Percentiles rank a stretch among this genome's conserved stretches.
These are phyloP conservation scores for Nerophis ophidion DNA, from an alignment of 2,113 vertebrate species.

Conservation along the genomic window DNA sequence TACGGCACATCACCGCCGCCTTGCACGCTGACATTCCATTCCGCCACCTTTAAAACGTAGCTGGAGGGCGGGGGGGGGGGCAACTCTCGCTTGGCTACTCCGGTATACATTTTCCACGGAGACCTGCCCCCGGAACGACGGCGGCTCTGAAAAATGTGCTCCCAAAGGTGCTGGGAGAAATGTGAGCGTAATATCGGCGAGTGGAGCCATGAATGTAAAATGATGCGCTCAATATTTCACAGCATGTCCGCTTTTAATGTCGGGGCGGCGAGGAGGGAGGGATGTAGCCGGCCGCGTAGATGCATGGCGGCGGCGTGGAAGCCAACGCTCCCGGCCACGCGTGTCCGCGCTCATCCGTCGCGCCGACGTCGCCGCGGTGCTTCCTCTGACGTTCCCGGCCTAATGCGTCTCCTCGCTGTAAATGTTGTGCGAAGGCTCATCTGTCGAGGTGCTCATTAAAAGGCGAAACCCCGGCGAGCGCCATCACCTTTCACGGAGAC, in stretches of 20 bases:
- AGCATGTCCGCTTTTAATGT: constrained; percentile 42
- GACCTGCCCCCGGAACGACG: constrained; percentile 37
- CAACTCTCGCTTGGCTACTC: constrained; percentile 10
- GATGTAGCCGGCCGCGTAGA: constrained; percentile 9
- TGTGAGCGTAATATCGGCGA: constrained; percentile 61
- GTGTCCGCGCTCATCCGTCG: constrained; percentile 41
- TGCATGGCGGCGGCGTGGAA: constrained; percentile 30
- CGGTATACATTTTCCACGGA: constrained; percentile 44
- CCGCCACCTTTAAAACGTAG: constrained; percentile 34
- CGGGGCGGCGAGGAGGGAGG: constrained; percentile 3
- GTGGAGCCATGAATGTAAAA: constrained; percentile 57
- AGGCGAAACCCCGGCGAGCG: constrained; percentile 41
- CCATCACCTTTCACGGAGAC: constrained; percentile 63
- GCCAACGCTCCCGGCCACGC: constrained; percentile 40
- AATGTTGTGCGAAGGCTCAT: constrained; percentile 55
- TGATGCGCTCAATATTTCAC: constrained; percentile 63
- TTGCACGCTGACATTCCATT: constrained; percentile 16
- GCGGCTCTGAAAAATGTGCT: constrained; percentile 33
- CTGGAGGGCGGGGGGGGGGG: constrained; percentile 43
- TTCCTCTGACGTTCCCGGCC: constrained; percentile 49
- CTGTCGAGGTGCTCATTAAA: constrained; percentile 62
- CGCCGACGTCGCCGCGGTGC: constrained; percentile 50
- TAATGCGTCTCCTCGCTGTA: constrained; percentile 55
- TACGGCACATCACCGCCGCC: constrained; percentile 17
- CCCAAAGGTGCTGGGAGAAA: constrained; percentile 62